Base-by-base conservation (phyloP, 2,113 vertebrate genomes). In the Hemiprocne comata region DNA sequence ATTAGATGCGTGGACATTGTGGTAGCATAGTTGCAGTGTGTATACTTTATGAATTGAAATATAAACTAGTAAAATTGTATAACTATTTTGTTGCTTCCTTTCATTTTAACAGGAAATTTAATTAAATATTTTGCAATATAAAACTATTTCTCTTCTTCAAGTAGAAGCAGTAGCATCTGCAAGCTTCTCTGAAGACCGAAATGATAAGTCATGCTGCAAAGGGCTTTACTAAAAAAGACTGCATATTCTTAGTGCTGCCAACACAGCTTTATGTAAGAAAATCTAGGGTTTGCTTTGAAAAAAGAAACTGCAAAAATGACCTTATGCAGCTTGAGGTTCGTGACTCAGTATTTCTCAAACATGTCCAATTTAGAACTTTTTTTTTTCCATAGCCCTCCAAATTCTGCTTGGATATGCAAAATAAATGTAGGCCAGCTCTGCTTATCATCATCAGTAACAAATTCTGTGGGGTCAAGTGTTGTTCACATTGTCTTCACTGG, bases 1-100 rank as follows among this genome's bases (percentile, higher is more conserved):
- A 98, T 98, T 98, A 98, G 98, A 97, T 94, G 98, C 98, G 99
- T 99, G 98, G 98, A 98, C 97, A 97, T 98, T 98, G 98, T 99
- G 98, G 97, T 99, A 99, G 98, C 98, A 97, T 99, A 99, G 98
- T 97, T 98, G 98, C 98, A 98, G 98, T 99, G 98, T 99, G 99
- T 99, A 99, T 98, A 98, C 98, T 98, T 98, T 98, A 99, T 98
- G 98, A 98, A 98, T 97, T 99, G 98, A 98, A 99, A 98, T 99
- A 99, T 99, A 99, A 99, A 98, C 97, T 95, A 98, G 98, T 98
- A 98, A 98, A 98, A 97, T 95, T 98, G 97, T 98, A 97, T 97
- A 96, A 97, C 95, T 97, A 57, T 97, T 96, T 95, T 93, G 96
- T 97, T 93, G 96, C 96, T 97, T 96, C 95, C 85, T 97, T 97